Evolutionary conservation across 2,797 vertebrate species (phyloP).

Genomic region (Rhinella marina): DNA sequence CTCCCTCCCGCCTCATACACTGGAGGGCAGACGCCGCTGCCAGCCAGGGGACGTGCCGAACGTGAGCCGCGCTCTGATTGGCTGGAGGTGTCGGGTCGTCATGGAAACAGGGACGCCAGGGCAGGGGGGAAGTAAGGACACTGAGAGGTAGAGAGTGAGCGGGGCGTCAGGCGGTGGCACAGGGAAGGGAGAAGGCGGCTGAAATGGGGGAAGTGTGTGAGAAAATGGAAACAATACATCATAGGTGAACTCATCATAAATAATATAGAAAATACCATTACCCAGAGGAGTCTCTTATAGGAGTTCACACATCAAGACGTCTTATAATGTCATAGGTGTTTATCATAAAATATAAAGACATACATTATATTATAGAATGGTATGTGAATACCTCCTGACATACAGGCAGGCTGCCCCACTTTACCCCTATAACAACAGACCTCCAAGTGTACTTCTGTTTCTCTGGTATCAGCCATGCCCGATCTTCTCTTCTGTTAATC

Average conservation of each 20-base stretch:
- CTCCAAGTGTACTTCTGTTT: too few relatives aligned
- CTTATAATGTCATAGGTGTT: too few relatives aligned
- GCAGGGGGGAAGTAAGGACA: constrained; percentile 35
- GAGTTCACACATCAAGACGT: too few relatives aligned
- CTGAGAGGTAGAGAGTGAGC: not conserved
- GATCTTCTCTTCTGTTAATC: too few relatives aligned
- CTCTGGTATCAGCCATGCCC: too few relatives aligned
- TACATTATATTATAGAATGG: too few relatives aligned
- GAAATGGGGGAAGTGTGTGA: constrained; percentile 2
- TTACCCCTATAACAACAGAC: too few relatives aligned
- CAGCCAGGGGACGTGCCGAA: constrained; percentile 58
- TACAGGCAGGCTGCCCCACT: too few relatives aligned
- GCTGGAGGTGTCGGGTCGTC: constrained; percentile 12
- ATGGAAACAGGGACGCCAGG: constrained; percentile 52
- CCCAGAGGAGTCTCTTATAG: too few relatives aligned
- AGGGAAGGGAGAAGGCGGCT: not conserved
- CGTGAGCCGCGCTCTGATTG: constrained; percentile 51
- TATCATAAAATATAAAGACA: too few relatives aligned
- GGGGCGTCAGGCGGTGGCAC: not conserved
- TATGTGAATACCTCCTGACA: too few relatives aligned
- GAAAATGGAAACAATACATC: constrained; percentile 32
- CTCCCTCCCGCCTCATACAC: constrained; percentile 32
- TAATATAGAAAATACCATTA: not conserved
- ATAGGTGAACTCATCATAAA: not conserved
- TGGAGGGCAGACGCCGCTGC: constrained; percentile 57